Evolutionary conservation across 1,140 invertebrate genomes (phyloP).

Genomic region (Diachasma alloeum): DNA sequence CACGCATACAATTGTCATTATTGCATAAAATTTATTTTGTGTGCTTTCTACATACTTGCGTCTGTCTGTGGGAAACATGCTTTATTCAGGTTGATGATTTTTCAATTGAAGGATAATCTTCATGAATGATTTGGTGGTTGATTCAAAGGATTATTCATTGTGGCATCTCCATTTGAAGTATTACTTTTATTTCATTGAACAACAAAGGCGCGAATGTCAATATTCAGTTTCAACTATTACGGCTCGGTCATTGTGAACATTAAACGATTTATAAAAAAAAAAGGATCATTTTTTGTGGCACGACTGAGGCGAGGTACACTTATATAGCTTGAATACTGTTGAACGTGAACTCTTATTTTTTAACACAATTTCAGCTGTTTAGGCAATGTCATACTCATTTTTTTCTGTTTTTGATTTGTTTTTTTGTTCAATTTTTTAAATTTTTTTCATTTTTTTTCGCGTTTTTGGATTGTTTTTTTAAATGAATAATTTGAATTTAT

Average conservation of each 20-base stretch:
- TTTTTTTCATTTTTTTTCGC: no score
- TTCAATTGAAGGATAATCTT: not conserved
- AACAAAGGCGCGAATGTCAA: not conserved
- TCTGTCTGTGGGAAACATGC: not conserved
- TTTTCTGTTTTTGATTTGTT: not conserved
- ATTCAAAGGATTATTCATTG: not conserved
- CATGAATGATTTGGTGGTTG: not conserved
- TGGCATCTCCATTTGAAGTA: not conserved
- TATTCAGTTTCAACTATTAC: not conserved
- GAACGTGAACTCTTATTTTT: not conserved
- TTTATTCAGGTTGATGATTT: not conserved
- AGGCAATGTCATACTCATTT: no score
- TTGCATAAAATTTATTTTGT: not conserved
- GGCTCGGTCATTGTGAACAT: not conserved
- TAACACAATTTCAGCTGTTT: not conserved
- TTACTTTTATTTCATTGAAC: not conserved
- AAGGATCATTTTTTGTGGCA: not conserved
- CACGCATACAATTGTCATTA: not conserved
- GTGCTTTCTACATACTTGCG: not conserved
- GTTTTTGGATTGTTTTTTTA: no score
- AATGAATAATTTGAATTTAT: constrained; percentile 1
- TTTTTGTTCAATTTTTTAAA: not conserved
- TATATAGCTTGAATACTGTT: not conserved
- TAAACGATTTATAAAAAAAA: not conserved
- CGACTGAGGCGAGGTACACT: not conserved